These are phyloP conservation scores for Blomia tropicalis DNA, from an alignment of 2,888 invertebrate species.

Conservation along the genomic window DNA sequence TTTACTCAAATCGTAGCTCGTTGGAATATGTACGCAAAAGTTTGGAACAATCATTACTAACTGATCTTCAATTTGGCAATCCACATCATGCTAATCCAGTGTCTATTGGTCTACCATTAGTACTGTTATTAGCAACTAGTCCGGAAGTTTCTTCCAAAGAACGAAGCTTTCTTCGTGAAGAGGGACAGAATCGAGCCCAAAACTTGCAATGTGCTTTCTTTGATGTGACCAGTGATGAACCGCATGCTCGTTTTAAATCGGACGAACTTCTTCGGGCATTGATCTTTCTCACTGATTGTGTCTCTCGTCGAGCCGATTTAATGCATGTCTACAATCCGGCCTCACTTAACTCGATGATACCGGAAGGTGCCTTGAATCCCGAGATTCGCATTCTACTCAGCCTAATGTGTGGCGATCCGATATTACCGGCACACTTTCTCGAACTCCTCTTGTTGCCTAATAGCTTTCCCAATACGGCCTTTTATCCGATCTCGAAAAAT, in stretches of 20 bases:
- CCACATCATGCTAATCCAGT: conserved; percentile 48
- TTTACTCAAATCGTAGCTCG: conserved; percentile 71
- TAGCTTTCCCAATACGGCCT: conserved; percentile 45
- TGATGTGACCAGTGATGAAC: conserved; percentile 44
- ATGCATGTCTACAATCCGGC: conserved; percentile 46
- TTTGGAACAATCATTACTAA: conserved; percentile 71
- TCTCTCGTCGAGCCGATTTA: conserved; percentile 59
- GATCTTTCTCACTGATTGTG: conserved; percentile 55
- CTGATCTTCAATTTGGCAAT: conserved; percentile 71
- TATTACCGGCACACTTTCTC: conserved; percentile 70
- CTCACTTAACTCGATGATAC: conserved; percentile 37
- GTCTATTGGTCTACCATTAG: conserved; percentile 53
- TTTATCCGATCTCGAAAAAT: conserved; percentile 58
- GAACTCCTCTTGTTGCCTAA: conserved; percentile 63
- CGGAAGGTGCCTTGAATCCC: conserved; percentile 56
- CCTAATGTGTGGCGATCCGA: conserved; percentile 90
- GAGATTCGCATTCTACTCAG: conserved; percentile 76
- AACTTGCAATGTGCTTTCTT: conserved; percentile 71
- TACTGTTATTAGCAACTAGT: conserved; percentile 76
- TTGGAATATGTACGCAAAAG: conserved; percentile 80
- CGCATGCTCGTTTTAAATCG: conserved; percentile 19
- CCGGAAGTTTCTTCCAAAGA: conserved; percentile 65
- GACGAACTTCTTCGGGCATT: conserved; percentile 40
- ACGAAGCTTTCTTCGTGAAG: conserved; percentile 63
- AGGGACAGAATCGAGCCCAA: conserved; percentile 74